Evolutionary conservation across 2,888 invertebrate species (phyloP), one percentile per base, ranked within the genome.

Genomic region (Pseudanteris insignis): DNA sequence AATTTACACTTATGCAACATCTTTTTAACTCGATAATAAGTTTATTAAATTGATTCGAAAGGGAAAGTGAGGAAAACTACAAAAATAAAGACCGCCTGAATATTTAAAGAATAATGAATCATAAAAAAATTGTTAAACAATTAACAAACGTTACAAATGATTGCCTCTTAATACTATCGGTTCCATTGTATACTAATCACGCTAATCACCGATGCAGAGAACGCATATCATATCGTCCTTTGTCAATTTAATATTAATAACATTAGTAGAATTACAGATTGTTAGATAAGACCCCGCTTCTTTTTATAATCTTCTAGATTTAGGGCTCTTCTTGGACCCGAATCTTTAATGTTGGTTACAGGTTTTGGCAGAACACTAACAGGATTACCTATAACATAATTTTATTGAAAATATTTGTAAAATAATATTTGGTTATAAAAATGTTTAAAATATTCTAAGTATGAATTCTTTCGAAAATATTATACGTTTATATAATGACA

Each of bases 261-360:
- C 34, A 21, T 44, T 25, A 38, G 6, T 11, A 10, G 8, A 14
- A 0, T 34, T 10, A 32, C 21, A 36, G 60, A 68, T 59, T 67
- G 74, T 79, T 85, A 91, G 81, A 95, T 94, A 63, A 95, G 88
- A 46, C 94, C 94, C 69, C 94, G 88, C 73, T 94, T 90, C 81
- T 94, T 93, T 83, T 95, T 95, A 81, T 94, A 95, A 77, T 94
- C 94, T 74, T 94, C 94, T 64, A 95, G 82, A 78, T 95, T 95
- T 33, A 95, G 82, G 0, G 93, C 92, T 51, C 94, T 83, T 67
- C 90, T 88, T 3, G 94, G 94, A 0, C 90, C 92, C 1, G 89
- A 87, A 71, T 91, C 91, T 77, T 89, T 89, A 46, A 87, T 85
- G 71, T 87, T 88, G 8, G 86, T 86, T 25, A 88, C 83, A 28